Evolutionary conservation across 2,797 vertebrate genomes (phyloP).

Genomic region (Sebastolobus altivelis): DNA sequence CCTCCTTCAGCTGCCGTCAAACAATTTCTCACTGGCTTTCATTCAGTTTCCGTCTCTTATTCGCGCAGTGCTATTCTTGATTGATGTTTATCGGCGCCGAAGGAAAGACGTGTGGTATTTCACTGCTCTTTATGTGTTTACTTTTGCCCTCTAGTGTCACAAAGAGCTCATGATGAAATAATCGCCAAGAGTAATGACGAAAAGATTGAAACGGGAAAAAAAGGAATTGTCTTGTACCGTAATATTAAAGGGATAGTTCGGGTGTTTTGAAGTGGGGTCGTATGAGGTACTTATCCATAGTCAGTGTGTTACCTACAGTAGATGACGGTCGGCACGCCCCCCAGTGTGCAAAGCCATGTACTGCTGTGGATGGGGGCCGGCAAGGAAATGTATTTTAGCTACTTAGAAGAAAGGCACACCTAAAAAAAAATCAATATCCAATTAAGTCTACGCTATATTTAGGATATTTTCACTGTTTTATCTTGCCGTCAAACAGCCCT

Average conservation of each 20-base stretch:
- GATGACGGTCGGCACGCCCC: no score
- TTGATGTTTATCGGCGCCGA: not conserved
- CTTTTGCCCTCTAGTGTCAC: not conserved
- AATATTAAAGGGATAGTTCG: not conserved
- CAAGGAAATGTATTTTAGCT: no score
- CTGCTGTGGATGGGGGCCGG: not conserved
- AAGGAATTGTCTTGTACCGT: not conserved
- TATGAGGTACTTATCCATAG: no score
- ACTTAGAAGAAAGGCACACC: no score
- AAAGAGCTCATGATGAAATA: not conserved
- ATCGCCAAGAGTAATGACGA: not conserved
- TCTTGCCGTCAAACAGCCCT: no score
- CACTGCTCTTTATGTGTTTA: not conserved
- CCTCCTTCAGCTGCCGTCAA: not conserved
- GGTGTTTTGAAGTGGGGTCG: no score
- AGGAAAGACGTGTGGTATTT: not conserved
- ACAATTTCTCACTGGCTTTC: constrained; percentile 5
- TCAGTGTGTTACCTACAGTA: no score
- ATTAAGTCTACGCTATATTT: no score
- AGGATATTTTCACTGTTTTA: no score
- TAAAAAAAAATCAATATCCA: no score
- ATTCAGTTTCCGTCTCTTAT: not conserved
- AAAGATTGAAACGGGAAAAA: not conserved
- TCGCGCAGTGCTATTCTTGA: not conserved
- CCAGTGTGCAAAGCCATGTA: not conserved